A percentile compares a stretch with the other conserved stretches of the same genome.
Conservation (phyloP, 1,140 invertebrate genomes). For the Caenorhabditis latens region DNA sequence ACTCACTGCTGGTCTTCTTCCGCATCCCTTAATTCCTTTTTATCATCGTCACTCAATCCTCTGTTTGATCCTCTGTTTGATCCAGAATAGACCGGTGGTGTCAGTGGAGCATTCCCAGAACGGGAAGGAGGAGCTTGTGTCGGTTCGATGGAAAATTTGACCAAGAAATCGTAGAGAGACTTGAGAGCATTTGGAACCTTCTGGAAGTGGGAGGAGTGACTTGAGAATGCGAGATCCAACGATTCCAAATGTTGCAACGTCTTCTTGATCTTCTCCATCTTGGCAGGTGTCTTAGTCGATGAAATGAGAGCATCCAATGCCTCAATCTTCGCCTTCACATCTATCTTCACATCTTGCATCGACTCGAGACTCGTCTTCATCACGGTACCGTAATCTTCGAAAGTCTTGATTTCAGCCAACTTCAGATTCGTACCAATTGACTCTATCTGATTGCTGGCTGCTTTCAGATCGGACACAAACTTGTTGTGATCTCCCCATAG, state of each 20-base stretch:
- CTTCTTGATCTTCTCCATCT: neutral
- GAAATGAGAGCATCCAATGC: neutral
- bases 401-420: neutral
- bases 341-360: neutral
- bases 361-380: neutral
- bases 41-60: no score
- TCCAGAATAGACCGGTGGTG: no score
- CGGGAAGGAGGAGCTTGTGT: neutral
- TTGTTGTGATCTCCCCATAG: neutral
- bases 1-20: no score
- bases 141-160: neutral
- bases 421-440: neutral
- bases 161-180: neutral
- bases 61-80: no score
- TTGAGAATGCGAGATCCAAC: neutral
- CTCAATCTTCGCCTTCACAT: neutral
- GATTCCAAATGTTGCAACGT: neutral
- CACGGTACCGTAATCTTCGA: neutral
- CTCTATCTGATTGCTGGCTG: neutral
- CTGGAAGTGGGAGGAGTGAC: neutral
- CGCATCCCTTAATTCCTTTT: no score
- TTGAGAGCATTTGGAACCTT: neutral
- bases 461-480: neutral
- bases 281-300: neutral
- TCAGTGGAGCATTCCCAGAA: neutral